These are phyloP conservation scores for Anagrus nilaparvatae DNA, from an alignment of 1,140 invertebrate species.

Conservation along the genomic window DNA sequence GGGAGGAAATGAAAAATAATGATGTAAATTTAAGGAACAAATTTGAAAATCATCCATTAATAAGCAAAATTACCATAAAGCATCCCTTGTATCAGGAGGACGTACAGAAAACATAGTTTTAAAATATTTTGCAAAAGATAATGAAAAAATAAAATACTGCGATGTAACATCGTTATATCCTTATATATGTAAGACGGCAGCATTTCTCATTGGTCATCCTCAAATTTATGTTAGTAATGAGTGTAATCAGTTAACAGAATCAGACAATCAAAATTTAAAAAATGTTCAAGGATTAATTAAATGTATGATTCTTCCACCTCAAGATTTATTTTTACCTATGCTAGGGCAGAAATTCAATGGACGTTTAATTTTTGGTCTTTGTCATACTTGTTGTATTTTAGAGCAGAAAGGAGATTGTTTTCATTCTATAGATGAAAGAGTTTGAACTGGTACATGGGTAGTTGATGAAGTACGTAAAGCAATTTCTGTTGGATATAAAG, in stretches of 20 bases:
- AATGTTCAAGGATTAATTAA: too few relatives aligned
- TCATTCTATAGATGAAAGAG: conserved; percentile 22
- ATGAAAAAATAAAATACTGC: conserved; percentile 28
- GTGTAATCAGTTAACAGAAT: too few relatives aligned
- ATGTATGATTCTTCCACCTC: conserved; percentile 25
- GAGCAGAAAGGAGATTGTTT: background rate
- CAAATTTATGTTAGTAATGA: too few relatives aligned
- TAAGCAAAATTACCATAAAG: too few relatives aligned
- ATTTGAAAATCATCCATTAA: too few relatives aligned
- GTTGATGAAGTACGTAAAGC: conserved; percentile 32
- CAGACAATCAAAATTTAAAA: too few relatives aligned
- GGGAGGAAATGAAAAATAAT: too few relatives aligned
- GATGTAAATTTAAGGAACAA: too few relatives aligned
- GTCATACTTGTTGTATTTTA: conserved; percentile 18
- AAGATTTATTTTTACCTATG: conserved; percentile 25
- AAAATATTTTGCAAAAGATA: conserved; percentile 18
- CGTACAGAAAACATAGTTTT: conserved; percentile 25
- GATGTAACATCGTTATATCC: conserved; percentile 31
- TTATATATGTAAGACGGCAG: conserved; percentile 19
- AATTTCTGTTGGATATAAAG: conserved; percentile 26
- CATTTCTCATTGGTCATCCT: too few relatives aligned
- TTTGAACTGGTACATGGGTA: conserved; percentile 32
- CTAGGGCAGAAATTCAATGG: conserved; percentile 20
- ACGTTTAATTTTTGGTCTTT: conserved; percentile 27
- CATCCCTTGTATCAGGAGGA: conserved; percentile 28